phyloP scores from a whole-genome alignment of 2,797 vertebrate species.

The Esox lucius region DNA sequence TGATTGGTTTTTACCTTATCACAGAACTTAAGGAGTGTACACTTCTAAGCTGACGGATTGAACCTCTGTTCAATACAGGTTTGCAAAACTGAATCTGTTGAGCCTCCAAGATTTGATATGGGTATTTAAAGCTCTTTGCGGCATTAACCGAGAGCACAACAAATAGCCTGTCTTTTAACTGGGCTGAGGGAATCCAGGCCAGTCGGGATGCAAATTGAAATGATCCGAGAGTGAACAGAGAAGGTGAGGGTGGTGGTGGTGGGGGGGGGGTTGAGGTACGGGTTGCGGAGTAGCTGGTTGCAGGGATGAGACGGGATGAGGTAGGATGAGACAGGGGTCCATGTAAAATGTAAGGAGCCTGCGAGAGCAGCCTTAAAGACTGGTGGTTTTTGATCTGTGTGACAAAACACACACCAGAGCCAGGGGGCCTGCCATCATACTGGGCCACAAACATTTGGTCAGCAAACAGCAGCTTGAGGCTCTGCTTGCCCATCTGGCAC shows the following conservation, averaged over 20 bases:
- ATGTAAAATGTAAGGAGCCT: slow-evolving; percentile 24
- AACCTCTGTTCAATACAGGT: slow-evolving; percentile 85
- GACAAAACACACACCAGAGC: slow-evolving; percentile 49
- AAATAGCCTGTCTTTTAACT: slow-evolving; percentile 84
- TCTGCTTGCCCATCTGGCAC: slow-evolving; percentile 34
- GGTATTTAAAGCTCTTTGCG: slow-evolving; percentile 84
- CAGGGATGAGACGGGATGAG: slow-evolving; percentile 50
- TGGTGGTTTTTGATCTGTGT: slow-evolving; percentile 49
- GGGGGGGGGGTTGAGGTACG: slow-evolving; percentile 44
- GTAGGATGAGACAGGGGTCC: slow-evolving; percentile 27
- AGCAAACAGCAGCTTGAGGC: slow-evolving; percentile 47
- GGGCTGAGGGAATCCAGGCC: slow-evolving; percentile 74
- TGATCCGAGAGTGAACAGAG: slow-evolving; percentile 78
- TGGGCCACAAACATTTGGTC: slow-evolving; percentile 48
- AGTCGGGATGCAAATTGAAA: slow-evolving; percentile 82
- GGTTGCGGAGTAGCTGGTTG: slow-evolving; percentile 15
- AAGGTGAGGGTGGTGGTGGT: slow-evolving; percentile 65
- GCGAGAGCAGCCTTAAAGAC: slow-evolving; percentile 19
- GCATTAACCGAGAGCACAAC: slow-evolving; percentile 85
- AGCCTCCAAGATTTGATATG: slow-evolving; percentile 86
- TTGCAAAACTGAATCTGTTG: slow-evolving; percentile 87
- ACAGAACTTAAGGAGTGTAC: slow-evolving; percentile 84
- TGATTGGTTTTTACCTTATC: slow-evolving; percentile 86
- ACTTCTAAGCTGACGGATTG: slow-evolving; percentile 84
- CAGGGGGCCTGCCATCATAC: slow-evolving; percentile 15